Base-by-base conservation (phyloP, 2,888 invertebrate genomes). In the Dolomedes plantarius region DNA sequence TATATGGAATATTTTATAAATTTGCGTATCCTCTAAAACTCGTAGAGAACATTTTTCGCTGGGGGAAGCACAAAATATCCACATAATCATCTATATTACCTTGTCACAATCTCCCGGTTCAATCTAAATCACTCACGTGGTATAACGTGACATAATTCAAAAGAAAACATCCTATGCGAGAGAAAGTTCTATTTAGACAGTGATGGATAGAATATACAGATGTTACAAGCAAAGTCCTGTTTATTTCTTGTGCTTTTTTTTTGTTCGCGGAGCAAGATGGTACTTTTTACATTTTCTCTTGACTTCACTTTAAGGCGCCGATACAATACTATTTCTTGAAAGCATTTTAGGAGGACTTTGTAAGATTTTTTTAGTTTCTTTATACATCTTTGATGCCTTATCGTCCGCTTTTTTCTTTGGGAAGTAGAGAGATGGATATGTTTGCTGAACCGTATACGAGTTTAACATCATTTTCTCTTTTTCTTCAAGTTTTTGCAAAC, bases 91-190 rank as follows among this genome's bases (percentile, higher is more conserved):
- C 56, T 19, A 11, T 56, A 56, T 19, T 56, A 56, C 56, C 56
- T 56, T 56, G 56, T 56, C 56, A 56, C 56, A 56, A 56, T 56
- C 56, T 56, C 56, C 56, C 56, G 56, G 56, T 56, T 56, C 32
- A 39, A 74, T 41, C 74, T 75, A 75, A 81, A 81, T 80, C 79
- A 69, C 68, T 81, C 75, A 75, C 75, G 74, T 75, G 69, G 81
- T 64, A 75, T 74, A 81, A 81, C 81, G 81, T 81, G 81, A 81
- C 81, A 68, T 75, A 81, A 81, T 74, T 81, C 75, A 81, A 81
- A 81, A 62, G 75, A 56, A 75, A 75, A 80, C 31, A 73, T 81
- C 68, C 74, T 62, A 29, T 36, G 50, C 50, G 46, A 74, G 65
- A 13, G 41, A 75, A 69, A 81, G 81, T 75, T 69, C 62, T 74